phyloP scores from a whole-genome alignment of 2,888 invertebrate species.

The Osedax fenrisi region DNA sequence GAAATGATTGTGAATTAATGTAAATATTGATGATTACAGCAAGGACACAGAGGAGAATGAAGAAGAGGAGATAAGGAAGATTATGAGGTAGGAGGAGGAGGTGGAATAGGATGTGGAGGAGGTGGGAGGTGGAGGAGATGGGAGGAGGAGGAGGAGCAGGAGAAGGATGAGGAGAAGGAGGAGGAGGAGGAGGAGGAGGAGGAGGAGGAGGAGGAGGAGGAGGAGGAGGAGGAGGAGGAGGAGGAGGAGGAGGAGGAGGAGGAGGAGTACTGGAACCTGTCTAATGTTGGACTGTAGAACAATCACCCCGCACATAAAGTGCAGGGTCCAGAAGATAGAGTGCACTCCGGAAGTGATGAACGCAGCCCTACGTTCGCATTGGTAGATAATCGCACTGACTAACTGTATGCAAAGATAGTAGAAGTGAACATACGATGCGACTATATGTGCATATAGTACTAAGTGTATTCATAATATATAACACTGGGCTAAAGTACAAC shows the following conservation, averaged over 20 bases:
- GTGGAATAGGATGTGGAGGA: background rate
- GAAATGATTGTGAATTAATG: no score
- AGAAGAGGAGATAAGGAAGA: background rate
- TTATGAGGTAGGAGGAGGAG: background rate
- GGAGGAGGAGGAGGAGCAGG: background rate
- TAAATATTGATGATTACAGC: no score
- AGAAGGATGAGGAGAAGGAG: background rate
- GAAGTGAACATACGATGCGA: no score
- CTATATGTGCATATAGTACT: no score
- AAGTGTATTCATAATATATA: no score
- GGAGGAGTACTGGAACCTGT: slow-evolving; percentile 5
- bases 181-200: background rate
- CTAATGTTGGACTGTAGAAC: slow-evolving; percentile 41
- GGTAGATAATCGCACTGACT: slow-evolving; percentile 40
- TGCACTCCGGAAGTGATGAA: slow-evolving; percentile 46
- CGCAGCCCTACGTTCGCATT: slow-evolving; percentile 43
- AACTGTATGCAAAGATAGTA: slow-evolving; percentile 39
- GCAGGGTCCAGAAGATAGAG: slow-evolving; percentile 44
- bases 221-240: slow-evolving; percentile 42
- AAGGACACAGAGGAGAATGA: background rate
- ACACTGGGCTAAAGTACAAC: no score
- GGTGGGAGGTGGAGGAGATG: background rate
- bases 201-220: background rate
- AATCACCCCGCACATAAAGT: slow-evolving; percentile 40
- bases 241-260: slow-evolving; percentile 3